Conservation (phyloP, 1,140 invertebrate species). For the Camponotus pennsylvanicus region DNA sequence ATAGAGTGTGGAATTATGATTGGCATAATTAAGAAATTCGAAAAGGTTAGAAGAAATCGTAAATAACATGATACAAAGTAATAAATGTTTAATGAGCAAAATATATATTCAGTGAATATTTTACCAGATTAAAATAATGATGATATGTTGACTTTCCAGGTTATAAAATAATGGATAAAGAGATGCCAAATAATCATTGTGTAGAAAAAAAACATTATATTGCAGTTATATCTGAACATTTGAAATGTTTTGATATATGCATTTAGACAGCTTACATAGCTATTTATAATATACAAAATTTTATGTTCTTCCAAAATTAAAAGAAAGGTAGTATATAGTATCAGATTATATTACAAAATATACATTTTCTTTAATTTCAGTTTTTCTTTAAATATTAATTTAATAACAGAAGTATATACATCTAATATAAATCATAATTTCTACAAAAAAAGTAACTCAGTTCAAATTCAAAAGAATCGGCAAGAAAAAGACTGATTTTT, state of each 20-base stretch:
- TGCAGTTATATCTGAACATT: conserved; percentile 26
- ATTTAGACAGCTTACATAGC: conserved; percentile 41
- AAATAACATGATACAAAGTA: neutral
- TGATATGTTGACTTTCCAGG: neutral
- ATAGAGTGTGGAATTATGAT: conserved; percentile 1
- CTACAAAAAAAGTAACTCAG: conserved; percentile 33
- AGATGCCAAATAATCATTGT: conserved; percentile 51
- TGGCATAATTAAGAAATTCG: neutral
- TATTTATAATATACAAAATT: conserved; percentile 29
- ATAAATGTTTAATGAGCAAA: conserved; percentile 16
- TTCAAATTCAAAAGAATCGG: conserved; percentile 64
- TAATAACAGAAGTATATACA: conserved; percentile 35
- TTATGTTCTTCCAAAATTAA: conserved; percentile 54
- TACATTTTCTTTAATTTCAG: conserved; percentile 33
- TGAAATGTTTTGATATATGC: conserved; percentile 54
- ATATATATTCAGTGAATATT: conserved; percentile 25
- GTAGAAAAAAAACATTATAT: conserved; percentile 40
- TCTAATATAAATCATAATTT: conserved; percentile 56
- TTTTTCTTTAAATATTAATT: conserved; percentile 20
- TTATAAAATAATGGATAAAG: conserved; percentile 13
- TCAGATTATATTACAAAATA: conserved; percentile 4
- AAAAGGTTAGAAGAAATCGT: neutral
- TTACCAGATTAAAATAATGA: conserved; percentile 38
- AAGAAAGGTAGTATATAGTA: conserved; percentile 16
- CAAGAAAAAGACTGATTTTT: conserved; percentile 72